A percentile compares a stretch with the other conserved stretches of the same genome.
Evolutionary conservation across 2,113 vertebrate genomes (phyloP).

Genomic region (Coptodon rendalli): DNA sequence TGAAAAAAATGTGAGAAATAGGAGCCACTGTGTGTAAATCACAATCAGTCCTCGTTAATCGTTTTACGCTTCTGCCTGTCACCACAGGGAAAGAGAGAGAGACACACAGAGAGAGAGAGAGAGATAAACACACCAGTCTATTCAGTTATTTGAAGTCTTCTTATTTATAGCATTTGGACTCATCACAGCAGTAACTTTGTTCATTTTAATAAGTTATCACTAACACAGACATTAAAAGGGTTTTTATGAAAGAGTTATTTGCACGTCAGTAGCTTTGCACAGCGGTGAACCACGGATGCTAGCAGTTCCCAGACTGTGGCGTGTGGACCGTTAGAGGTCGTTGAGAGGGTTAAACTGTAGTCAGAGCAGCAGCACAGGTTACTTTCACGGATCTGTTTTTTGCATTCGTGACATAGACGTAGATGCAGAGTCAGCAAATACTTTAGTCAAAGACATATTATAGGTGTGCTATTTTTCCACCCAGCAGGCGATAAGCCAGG

Average conservation of each 20-base stretch:
- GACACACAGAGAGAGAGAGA: not conserved
- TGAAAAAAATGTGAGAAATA: not conserved
- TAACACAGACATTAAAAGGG: not conserved
- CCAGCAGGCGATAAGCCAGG: not conserved
- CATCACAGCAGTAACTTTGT: constrained; percentile 5
- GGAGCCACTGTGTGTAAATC: not conserved
- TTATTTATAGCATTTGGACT: constrained; percentile 34
- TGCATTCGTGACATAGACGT: not conserved
- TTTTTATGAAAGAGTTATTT: not conserved
- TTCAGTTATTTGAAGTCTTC: constrained; percentile 34
- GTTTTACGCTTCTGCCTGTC: not conserved
- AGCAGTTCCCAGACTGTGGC: not conserved
- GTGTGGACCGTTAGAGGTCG: not conserved
- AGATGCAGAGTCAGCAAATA: constrained; percentile 21
- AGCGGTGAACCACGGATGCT: not conserved
- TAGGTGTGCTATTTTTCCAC: constrained; percentile 1
- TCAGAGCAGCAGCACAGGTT: not conserved
- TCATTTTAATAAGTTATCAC: constrained; percentile 9
- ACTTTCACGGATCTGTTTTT: not conserved
- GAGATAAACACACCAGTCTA: not conserved
- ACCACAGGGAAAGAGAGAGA: not conserved
- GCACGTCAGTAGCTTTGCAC: not conserved
- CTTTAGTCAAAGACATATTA: constrained; percentile 18
- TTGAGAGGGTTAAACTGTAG: not conserved
- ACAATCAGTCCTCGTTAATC: not conserved